Base-by-base conservation (phyloP, 2,113 vertebrate species). In the Leiothrix lutea region DNA sequence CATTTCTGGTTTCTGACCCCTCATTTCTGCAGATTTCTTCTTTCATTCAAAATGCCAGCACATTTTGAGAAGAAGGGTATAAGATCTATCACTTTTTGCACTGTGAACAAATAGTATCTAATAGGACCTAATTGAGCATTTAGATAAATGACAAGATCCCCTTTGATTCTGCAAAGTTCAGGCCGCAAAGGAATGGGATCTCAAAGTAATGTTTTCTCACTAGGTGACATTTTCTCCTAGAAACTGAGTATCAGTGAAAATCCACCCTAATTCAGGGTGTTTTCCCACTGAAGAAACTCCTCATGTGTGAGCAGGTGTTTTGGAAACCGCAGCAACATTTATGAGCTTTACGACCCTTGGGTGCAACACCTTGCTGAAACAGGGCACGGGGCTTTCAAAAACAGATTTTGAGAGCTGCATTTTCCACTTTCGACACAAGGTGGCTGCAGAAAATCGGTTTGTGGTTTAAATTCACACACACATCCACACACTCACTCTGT, bases 361-460 rank as follows among this genome's bases (percentile, higher is more conserved):
- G 18, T 6, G 8, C 9, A 54, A 33, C 15, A 23, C 3, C 61
- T 71, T 22, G 26, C 9, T 21, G 57, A 24, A 51, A 38, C 65
- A 36, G 35, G 4, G 29, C 10, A 0, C 26, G 22, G 16, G 0
- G 26, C 1, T 69, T 50, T 15, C 3, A 14, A 10, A 50, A 62
- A 5, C 12, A 14, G 15, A 6, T n/a, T 85, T 64, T 26, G 23
- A 42, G 14, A 77, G 50, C 19, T 70, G 96, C 60, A 58, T 31
- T 94, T 86, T 95, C 67, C 21, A 8, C 42, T 92, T 88, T 42
- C 4, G 29, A 88, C 96, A 82, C 96, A 62, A 93, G 96, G 60
- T 93, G 95, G 96, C 95, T 92, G 95, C 90, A 93, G 67, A 83
- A 97, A 94, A 86, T 70, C 54, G 86, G 47, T 12, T 48, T 83